Evolutionary conservation across 2,888 invertebrate genomes (phyloP).

Genomic region (Yponomeuta plumbellus): DNA sequence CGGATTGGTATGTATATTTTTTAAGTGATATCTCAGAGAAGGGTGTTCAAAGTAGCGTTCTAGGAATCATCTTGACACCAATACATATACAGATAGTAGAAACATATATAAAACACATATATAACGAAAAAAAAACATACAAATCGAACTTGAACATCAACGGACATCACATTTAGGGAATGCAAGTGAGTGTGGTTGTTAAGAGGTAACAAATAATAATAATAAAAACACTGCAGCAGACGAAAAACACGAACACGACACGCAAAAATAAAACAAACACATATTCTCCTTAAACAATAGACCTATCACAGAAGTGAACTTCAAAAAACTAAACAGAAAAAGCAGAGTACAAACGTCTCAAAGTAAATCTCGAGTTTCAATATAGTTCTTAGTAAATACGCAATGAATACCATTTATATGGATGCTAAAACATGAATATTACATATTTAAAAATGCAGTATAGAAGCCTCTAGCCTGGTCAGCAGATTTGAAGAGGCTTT

Average conservation of each 20-base stretch:
- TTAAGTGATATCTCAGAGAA: not conserved
- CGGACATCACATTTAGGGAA: slow-evolving; percentile 43
- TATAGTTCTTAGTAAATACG: not conserved
- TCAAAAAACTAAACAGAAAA: not conserved
- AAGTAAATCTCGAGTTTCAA: not conserved
- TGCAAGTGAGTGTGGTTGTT: slow-evolving; percentile 75
- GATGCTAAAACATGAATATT: not conserved
- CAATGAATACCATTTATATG: not conserved
- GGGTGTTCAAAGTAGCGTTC: slow-evolving; percentile 11
- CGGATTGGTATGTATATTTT: slow-evolving; percentile 48
- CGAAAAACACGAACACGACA: slow-evolving; percentile 20
- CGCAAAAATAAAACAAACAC: not conserved
- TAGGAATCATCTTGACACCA: slow-evolving; percentile 25
- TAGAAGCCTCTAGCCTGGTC: slow-evolving; percentile 34
- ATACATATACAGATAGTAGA: slow-evolving; percentile 26
- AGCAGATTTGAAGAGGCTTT: slow-evolving; percentile 31
- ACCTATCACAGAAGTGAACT: not conserved
- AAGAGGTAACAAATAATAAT: slow-evolving; percentile 29
- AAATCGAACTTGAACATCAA: not conserved
- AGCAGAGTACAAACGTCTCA: not conserved
- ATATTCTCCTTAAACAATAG: not conserved
- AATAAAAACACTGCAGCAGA: slow-evolving; percentile 50
- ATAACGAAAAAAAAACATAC: slow-evolving; percentile 19
- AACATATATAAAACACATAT: slow-evolving; percentile 24
- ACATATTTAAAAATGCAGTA: not conserved